Conservation (phyloP, 1,140 invertebrate species). For the Drosophila orena region DNA sequence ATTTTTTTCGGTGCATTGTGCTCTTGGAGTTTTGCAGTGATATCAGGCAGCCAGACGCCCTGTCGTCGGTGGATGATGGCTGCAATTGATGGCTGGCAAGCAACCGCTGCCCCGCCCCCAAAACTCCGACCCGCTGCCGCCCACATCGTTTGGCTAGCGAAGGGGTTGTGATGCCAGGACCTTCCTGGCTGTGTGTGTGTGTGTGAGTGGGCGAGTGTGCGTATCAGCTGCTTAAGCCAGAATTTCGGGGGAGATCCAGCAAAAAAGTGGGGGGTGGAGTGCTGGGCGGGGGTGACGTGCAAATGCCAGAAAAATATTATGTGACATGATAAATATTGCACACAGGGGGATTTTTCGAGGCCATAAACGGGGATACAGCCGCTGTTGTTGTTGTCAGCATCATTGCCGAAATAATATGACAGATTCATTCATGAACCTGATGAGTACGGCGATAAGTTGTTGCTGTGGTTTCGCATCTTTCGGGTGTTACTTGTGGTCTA, state of each 20-base stretch:
- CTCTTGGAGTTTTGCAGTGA: slow-evolving; percentile 28
- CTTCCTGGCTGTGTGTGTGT: background rate
- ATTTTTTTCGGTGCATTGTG: background rate
- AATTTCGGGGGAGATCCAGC: background rate
- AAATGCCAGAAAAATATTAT: slow-evolving; percentile 84
- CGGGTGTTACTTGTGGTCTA: slow-evolving; percentile 36
- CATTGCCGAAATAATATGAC: slow-evolving; percentile 82
- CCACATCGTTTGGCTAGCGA: slow-evolving; percentile 62
- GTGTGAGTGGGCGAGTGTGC: slow-evolving; percentile 43
- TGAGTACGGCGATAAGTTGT: slow-evolving; percentile 32
- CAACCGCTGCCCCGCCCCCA: slow-evolving; percentile 21
- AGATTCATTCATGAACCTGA: slow-evolving; percentile 74
- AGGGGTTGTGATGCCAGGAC: slow-evolving; percentile 72
- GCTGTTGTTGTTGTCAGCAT: slow-evolving; percentile 58
- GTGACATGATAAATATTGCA: slow-evolving; percentile 83
- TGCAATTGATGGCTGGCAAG: slow-evolving; percentile 76
- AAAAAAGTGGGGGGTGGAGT: background rate
- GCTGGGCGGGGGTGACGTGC: slow-evolving; percentile 61
- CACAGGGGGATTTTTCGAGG: slow-evolving; percentile 60
- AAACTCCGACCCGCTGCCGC: slow-evolving; percentile 20
- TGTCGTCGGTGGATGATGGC: slow-evolving; percentile 79
- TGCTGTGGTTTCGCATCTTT: slow-evolving; percentile 36
- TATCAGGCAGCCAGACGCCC: slow-evolving; percentile 51
- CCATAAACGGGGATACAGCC: slow-evolving; percentile 26
- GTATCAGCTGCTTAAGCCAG: slow-evolving; percentile 70